These are phyloP conservation scores for Hypomecis punctinalis DNA, from an alignment of 2,888 invertebrate species.

Conservation along the genomic window DNA sequence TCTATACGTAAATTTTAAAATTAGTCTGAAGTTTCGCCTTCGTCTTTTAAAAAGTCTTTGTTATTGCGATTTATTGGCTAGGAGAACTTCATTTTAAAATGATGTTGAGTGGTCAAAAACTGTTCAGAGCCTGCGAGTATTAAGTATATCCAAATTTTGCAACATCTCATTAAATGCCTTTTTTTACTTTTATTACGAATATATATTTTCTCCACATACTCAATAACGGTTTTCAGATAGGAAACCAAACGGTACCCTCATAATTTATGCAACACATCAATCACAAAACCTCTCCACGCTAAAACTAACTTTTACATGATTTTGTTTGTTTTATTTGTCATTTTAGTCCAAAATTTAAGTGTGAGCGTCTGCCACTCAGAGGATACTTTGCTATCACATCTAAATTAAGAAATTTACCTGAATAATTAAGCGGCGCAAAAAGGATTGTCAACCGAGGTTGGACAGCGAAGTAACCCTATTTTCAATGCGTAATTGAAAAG, in stretches of 20 bases:
- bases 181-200: background rate
- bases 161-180: too few species aligned
- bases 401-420: constrained; percentile 81
- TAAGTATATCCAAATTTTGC: too few species aligned
- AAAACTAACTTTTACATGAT: constrained; percentile 5
- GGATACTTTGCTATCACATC: constrained; percentile 69
- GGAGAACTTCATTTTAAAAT: too few species aligned
- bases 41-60: too few species aligned
- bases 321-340: constrained; percentile 10
- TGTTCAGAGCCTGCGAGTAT: too few species aligned
- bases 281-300: constrained; percentile 4
- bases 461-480: constrained; percentile 79
- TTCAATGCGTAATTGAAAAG: constrained; percentile 83
- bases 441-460: constrained; percentile 81
- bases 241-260: background rate
- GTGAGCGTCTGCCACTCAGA: constrained; percentile 46
- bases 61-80: too few species aligned
- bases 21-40: too few species aligned
- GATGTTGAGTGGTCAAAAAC: too few species aligned
- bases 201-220: background rate
- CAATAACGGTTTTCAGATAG: background rate
- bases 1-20: too few species aligned
- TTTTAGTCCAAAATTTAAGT: constrained; percentile 23
- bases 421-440: constrained; percentile 82
- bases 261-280: constrained; percentile 3